These are phyloP conservation scores for Gonocerus acuteangulatus DNA, from an alignment of 2,888 invertebrate species.

Conservation along the genomic window DNA sequence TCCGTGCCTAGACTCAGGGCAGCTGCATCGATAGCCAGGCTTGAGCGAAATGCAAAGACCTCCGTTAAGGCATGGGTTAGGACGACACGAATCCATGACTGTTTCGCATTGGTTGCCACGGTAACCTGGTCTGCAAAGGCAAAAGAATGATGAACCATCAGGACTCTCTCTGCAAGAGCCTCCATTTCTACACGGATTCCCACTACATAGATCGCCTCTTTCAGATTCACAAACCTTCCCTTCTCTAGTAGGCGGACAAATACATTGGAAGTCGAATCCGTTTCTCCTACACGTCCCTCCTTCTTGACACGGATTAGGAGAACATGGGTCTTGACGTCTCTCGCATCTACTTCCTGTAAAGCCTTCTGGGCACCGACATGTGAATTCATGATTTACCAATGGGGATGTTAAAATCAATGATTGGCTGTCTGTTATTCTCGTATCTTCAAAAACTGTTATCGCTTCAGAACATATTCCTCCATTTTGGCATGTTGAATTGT, in stretches of 20 bases:
- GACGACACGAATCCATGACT: constrained; percentile 79
- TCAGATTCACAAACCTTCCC: constrained; percentile 79
- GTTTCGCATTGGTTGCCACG: constrained; percentile 86
- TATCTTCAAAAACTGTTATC: constrained; percentile 59
- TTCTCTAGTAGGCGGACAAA: constrained; percentile 68
- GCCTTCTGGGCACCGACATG: constrained; percentile 73
- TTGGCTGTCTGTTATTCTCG: constrained; percentile 72
- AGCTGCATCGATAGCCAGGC: constrained; percentile 70
- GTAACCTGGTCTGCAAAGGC: constrained; percentile 83
- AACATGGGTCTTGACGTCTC: constrained; percentile 81
- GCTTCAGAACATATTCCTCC: constrained; percentile 67
- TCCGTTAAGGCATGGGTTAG: constrained; percentile 86
- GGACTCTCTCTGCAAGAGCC: constrained; percentile 84
- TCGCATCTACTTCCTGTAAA: constrained; percentile 77
- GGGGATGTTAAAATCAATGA: constrained; percentile 77
- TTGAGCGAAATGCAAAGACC: constrained; percentile 83
- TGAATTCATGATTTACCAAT: constrained; percentile 64
- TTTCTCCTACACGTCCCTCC: constrained; percentile 77
- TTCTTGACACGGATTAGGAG: constrained; percentile 78
- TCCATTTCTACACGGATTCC: constrained; percentile 81
- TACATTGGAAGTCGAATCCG: constrained; percentile 70
- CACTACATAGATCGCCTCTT: constrained; percentile 73
- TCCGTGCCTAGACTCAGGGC: constrained; percentile 81
- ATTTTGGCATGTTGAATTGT: constrained; percentile 64
- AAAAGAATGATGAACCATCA: constrained; percentile 82